Evolutionary conservation across 2,113 vertebrate species (phyloP), one percentile per base, ranked within the genome.

Genomic region (Argyrosomus japonicus): DNA sequence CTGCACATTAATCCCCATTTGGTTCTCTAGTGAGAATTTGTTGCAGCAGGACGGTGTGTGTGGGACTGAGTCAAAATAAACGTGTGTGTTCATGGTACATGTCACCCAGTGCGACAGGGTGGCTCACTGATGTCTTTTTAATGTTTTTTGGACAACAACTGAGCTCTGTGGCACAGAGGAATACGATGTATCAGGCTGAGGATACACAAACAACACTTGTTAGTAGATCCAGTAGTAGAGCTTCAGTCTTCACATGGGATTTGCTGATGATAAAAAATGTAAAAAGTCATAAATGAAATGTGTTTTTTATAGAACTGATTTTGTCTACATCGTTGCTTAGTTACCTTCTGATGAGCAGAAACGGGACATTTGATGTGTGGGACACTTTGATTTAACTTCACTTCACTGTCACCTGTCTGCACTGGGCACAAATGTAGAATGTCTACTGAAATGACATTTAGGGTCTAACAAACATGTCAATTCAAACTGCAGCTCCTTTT

Each of bases 401-500:
- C 14, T n/a, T 15, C 43, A 32, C 12, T 50, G 9, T 27, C 56
- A 17, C 12, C 2, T 17, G 2, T 45, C 17, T 21, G 10, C 61
- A 25, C 19, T 72, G 68, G 50, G 64, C 48, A 72, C 27, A 45
- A 43, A 53, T 63, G 48, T 56, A 2, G 2, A 61, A 61, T 51
- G n/a, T 62, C 29, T 10, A 10, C 14, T 29, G 45, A 2, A 71
- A n/a, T 64, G 8, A 71, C 58, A 71, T 63, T 53, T 61, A 25
- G 43, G 18, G 32, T 72, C 25, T 29, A 47, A 45, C 32, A 53
- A 53, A 61, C 47, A 27, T 13, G 36, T 77, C 21, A 25, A 11
- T 61, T 72, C 27, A 43, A 32, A 54, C 13, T 63, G 36, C 50
- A 65, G 67, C 47, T 27, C 54, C 62, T 79, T 65, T 17, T n/a